These are phyloP conservation scores for Leptatherina wallacei DNA, from an alignment of 2,797 vertebrate species.

Conservation along the genomic window DNA sequence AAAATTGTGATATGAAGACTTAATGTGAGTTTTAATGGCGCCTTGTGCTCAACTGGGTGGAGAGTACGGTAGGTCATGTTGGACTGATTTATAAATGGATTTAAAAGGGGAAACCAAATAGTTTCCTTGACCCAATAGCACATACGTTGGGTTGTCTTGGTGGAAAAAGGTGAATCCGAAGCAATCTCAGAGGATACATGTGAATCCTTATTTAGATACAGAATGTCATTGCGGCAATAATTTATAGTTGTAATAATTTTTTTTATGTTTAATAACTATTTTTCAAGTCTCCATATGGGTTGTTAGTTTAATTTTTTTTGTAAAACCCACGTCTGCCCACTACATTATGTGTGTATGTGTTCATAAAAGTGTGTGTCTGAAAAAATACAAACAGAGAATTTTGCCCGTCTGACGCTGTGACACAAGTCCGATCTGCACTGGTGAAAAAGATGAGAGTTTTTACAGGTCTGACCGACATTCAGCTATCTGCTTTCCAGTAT, in stretches of 20 bases:
- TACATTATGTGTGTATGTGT: conserved; percentile 7
- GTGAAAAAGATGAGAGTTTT: conserved; percentile 4
- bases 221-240: neutral
- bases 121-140: neutral
- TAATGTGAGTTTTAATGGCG: conserved; percentile 1
- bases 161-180: neutral
- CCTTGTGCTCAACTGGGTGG: conserved; percentile 25
- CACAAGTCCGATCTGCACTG: conserved; percentile 5
- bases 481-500: conserved; percentile 25
- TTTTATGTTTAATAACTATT: neutral
- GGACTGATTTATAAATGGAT: neutral
- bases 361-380: neutral
- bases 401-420: conserved; percentile 11
- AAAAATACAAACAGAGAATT: neutral
- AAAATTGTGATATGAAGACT: conserved; percentile 6
- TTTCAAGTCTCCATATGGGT: neutral
- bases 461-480: conserved; percentile 34
- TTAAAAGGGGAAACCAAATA: neutral
- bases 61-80: conserved; percentile 32
- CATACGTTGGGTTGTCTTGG: neutral
- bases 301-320: neutral
- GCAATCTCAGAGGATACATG: neutral
- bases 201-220: neutral
- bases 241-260: neutral
- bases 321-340: neutral